Conservation (phyloP, 2,888 invertebrate species). For the Chaetogeoica ovagalla region DNA sequence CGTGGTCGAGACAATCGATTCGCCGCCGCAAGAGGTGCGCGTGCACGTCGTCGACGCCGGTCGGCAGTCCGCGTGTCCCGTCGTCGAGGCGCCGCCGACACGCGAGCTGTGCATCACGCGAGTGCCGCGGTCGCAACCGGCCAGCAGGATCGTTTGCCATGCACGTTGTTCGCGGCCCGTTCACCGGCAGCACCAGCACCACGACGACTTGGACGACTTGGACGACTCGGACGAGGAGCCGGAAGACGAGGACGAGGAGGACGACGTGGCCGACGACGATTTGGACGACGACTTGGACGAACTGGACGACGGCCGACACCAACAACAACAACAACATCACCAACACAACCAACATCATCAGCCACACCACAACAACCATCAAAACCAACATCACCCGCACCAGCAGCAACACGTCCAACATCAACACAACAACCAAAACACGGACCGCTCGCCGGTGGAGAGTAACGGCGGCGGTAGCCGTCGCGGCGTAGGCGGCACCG, state of each 20-base stretch:
- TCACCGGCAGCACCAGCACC: background rate
- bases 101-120: constrained; percentile 60
- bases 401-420: background rate
- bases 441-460: constrained; percentile 26
- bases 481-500: constrained; percentile 42
- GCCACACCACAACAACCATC: background rate
- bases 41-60: constrained; percentile 39
- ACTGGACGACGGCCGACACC: background rate
- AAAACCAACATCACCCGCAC: constrained; percentile 16
- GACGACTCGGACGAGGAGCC: too few relatives aligned
- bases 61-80: constrained; percentile 40
- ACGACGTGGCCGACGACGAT: constrained; percentile 31
- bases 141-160: constrained; percentile 59
- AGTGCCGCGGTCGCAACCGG: constrained; percentile 65
- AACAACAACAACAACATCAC: constrained; percentile 8
- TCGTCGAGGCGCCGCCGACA: constrained; percentile 58
- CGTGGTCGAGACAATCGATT: constrained; percentile 62
- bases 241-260: constrained; percentile 1
- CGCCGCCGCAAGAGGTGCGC: constrained; percentile 58
- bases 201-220: background rate
- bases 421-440: constrained; percentile 2
- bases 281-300: constrained; percentile 25
- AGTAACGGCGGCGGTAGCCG: constrained; percentile 39
- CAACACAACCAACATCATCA: constrained; percentile 15
- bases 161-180: constrained; percentile 40